These are phyloP conservation scores for Lasioglossum marginatum DNA, from an alignment of 2,888 invertebrate species.

Conservation along the genomic window DNA sequence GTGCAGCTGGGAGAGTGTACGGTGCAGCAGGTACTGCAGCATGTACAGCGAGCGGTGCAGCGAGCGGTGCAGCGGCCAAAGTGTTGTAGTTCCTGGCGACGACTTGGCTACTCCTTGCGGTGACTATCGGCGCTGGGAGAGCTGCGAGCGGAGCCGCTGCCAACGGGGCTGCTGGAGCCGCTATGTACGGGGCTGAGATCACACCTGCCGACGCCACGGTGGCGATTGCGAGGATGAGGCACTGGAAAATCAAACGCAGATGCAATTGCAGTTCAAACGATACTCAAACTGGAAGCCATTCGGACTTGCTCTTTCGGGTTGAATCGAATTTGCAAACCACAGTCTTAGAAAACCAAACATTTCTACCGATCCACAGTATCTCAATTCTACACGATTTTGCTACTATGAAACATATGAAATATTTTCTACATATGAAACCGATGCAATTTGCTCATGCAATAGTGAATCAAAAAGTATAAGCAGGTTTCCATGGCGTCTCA, in stretches of 20 bases:
- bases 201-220: constrained; percentile 82
- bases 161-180: constrained; percentile 65
- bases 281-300: not conserved
- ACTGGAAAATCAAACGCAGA: constrained; percentile 71
- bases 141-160: constrained; percentile 68
- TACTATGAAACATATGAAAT: too few species aligned
- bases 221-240: constrained; percentile 82
- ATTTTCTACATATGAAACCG: too few species aligned
- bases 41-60: constrained; percentile 85
- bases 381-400: too few species aligned
- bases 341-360: too few species aligned
- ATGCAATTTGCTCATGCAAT: too few species aligned
- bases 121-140: constrained; percentile 86
- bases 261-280: not conserved
- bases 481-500: too few species aligned
- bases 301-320: not conserved
- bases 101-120: constrained; percentile 88
- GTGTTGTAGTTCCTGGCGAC: constrained; percentile 88
- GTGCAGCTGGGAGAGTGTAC: constrained; percentile 66
- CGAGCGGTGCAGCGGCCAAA: constrained; percentile 85
- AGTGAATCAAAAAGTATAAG: too few species aligned
- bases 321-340: not conserved
- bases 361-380: too few species aligned
- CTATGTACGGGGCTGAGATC: constrained; percentile 75
- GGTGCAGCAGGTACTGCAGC: constrained; percentile 72